These are phyloP conservation scores for Drosophila auraria DNA, from an alignment of 1,140 invertebrate species.

Conservation along the genomic window DNA sequence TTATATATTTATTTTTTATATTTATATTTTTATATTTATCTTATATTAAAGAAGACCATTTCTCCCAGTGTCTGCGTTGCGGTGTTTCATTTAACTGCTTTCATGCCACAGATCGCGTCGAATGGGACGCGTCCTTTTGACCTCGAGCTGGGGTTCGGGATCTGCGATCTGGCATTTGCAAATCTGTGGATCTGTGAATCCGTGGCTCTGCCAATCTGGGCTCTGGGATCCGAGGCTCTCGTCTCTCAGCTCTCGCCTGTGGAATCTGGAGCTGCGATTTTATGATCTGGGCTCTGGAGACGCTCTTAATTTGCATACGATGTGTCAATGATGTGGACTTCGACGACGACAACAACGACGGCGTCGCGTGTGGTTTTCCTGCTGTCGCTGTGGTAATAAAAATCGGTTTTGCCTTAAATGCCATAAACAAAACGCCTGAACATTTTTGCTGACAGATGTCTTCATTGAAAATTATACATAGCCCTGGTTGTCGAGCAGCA, in stretches of 20 bases:
- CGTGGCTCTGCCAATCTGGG: constrained; percentile 1
- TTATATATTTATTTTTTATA: no score
- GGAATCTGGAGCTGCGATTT: constrained; percentile 40
- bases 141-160: constrained; percentile 50
- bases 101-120: constrained; percentile 82
- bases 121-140: constrained; percentile 82
- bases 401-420: constrained; percentile 83
- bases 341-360: constrained; percentile 39
- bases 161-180: constrained; percentile 8
- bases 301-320: constrained; percentile 83
- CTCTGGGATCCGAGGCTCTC: constrained; percentile 4
- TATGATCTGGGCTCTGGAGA: constrained; percentile 55
- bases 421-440: constrained; percentile 83
- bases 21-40: not conserved
- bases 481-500: not conserved
- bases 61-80: constrained; percentile 30
- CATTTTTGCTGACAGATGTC: constrained; percentile 85
- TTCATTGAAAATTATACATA: constrained; percentile 83
- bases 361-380: constrained; percentile 76
- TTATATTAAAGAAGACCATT: not conserved
- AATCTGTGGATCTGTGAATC: constrained; percentile 12
- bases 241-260: not conserved
- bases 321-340: constrained; percentile 80
- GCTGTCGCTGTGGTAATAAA: constrained; percentile 79
- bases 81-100: constrained; percentile 83